Base-by-base conservation (phyloP, 1,140 invertebrate genomes). In the Penaeus indicus region DNA sequence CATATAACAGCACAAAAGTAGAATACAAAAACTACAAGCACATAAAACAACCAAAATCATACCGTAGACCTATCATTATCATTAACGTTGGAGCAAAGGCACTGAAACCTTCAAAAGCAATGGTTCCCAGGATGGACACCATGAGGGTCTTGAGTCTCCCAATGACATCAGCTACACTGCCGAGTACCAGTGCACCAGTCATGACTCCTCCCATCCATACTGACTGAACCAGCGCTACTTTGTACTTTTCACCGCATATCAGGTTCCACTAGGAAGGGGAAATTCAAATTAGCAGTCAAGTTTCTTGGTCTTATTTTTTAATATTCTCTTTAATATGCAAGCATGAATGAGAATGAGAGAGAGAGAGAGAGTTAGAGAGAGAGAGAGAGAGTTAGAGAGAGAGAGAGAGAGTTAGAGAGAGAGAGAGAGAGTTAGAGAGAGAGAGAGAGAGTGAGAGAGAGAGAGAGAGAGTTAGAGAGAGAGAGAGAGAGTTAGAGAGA, bases 131-230 rank as follows among this genome's bases (percentile, higher is more conserved):
- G n/a, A 89, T 78, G 22, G 80, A 27, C 32, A 90, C 21, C 80
- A 89, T 83, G 11, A 90, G 62, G 13, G 88, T 90, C n/a, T 75
- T 89, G 19, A 86, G 81, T 25, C 90, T 84, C 7, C 91, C 91
- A 60, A 89, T 67, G 22, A 81, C 61, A 78, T 91, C 91, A 42
- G 89, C 89, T 10, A 89, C 54, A 18, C 88, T 75, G 7, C 89
- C 89, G 22, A 91, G 87, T 63, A 91, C 61, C 11, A 90, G 80
- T 0, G 91, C 86, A 11, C 88, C 91, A 2, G 32, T 85, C 87
- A 91, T 84, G 10, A 89, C 91, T 1, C 89, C 89, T 64, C 85
- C 83, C 91, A 90, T 90, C 87, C 88, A 89, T 72, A 89, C 16
- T 25, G 90, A 86, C 67, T 90, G 89, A 63, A 90, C 86, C 64